Conservation (phyloP, 2,888 invertebrate species). For the Ptychoptera albimana region DNA sequence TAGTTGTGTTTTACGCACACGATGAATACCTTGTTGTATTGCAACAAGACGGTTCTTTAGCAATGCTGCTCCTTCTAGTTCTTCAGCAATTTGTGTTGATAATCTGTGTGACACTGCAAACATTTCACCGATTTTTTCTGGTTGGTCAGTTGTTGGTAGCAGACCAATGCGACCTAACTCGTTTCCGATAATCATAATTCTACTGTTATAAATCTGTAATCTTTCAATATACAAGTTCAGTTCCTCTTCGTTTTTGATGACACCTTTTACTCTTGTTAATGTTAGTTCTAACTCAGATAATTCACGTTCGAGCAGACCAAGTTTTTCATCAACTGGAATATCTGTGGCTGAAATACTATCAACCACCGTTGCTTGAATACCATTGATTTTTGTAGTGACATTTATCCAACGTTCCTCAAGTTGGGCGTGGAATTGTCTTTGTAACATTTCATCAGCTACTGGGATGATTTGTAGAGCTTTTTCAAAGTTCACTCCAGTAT, state of each 20-base stretch:
- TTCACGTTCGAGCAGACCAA: slow-evolving; percentile 59
- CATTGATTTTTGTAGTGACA: slow-evolving; percentile 44
- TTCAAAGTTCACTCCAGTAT: slow-evolving; percentile 56
- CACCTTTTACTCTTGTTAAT: slow-evolving; percentile 55
- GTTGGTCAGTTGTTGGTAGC: slow-evolving; percentile 50
- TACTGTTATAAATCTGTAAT: slow-evolving; percentile 55
- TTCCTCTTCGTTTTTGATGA: slow-evolving; percentile 71
- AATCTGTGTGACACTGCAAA: slow-evolving; percentile 53
- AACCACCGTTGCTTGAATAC: slow-evolving; percentile 49
- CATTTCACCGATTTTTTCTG: slow-evolving; percentile 59
- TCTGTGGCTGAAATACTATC: slow-evolving; percentile 56
- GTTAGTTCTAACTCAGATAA: slow-evolving; percentile 53
- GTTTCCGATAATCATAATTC: slow-evolving; percentile 64
- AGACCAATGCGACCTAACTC: slow-evolving; percentile 62
- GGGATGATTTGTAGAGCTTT: slow-evolving; percentile 63
- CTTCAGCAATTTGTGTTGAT: slow-evolving; percentile 57
- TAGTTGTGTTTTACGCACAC: slow-evolving; percentile 50
- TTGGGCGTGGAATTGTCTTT: slow-evolving; percentile 61
- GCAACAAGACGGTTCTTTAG: slow-evolving; percentile 59
- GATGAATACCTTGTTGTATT: slow-evolving; percentile 52
- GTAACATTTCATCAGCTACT: slow-evolving; percentile 69
- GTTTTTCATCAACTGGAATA: slow-evolving; percentile 56
- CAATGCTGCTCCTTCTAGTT: slow-evolving; percentile 55
- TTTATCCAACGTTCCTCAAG: slow-evolving; percentile 61
- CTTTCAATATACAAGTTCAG: slow-evolving; percentile 65